phyloP scores from a whole-genome alignment of 2,888 invertebrate species.

The Bombyx huttoni region DNA sequence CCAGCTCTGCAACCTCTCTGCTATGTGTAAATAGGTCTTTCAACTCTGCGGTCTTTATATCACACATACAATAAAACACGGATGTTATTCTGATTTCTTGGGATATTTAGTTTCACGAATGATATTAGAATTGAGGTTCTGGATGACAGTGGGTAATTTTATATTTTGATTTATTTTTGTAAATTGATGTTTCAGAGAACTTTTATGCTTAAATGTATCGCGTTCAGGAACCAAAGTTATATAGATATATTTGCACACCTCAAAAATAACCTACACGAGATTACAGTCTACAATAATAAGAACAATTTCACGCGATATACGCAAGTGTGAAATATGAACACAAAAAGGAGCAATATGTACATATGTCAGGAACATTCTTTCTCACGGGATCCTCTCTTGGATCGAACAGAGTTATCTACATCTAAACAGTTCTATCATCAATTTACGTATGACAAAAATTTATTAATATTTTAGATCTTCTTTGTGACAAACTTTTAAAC shows the following conservation, averaged over 20 bases:
- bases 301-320: conserved; percentile 4
- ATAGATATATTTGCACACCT: background rate
- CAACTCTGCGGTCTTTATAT: conserved; percentile 11
- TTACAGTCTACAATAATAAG: background rate
- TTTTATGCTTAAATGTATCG: too few species aligned
- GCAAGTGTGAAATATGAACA: conserved; percentile 29
- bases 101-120: too few species aligned
- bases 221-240: too few species aligned
- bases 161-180: too few species aligned
- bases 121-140: too few species aligned
- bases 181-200: too few species aligned
- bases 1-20: background rate
- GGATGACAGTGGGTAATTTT: too few species aligned
- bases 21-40: conserved; percentile 17
- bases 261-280: background rate
- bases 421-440: conserved; percentile 33
- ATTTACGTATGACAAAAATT: conserved; percentile 22
- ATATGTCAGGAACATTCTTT: conserved; percentile 37
- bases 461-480: conserved; percentile 17
- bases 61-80: background rate
- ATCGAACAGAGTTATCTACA: conserved; percentile 36
- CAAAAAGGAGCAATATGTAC: conserved; percentile 35
- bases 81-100: background rate
- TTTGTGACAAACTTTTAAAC: conserved; percentile 1
- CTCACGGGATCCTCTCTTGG: conserved; percentile 40